Base-by-base conservation (phyloP, 2,888 invertebrate species). In the Pollenia angustigena region DNA sequence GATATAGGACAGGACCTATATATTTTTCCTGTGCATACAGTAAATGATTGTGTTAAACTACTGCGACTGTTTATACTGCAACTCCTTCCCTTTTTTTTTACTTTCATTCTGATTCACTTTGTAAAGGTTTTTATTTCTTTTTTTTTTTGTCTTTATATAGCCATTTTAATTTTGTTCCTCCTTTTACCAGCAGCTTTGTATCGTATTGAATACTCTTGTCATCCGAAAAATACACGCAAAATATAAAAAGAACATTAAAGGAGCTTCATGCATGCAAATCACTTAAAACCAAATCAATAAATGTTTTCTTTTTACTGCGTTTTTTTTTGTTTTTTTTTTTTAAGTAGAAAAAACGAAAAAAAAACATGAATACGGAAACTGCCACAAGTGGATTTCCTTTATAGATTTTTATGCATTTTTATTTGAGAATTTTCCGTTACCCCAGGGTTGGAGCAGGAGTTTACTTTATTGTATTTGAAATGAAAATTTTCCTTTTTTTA, bases 211-310 rank as follows among this genome's bases (percentile, higher is more conserved):
- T 23, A 75, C 60, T 74, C 68, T 58, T 72, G 66, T 66, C 44
- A 58, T 10, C 40, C 64, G n/a, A 56, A 78, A 69, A 23, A 56
- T 4, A 11, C 23, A 60, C 12, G 60, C 16, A 42, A 42, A 8
- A 4, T 54, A 32, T 1, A 18, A 42, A 74, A 52, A 68, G 44
- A 32, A 48, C 48, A 48, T 54, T 44, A n/a, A 18, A 75, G 48
- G 56, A 64, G 69, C 69, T 81, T 76, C 60, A 71, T 72, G 71
- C 68, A 81, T 81, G 76, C 72, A 87, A 87, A 87, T 78, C 87
- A 84, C 76, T 87, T 81, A 62, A 81, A 84, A 62, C 60, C 66
- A 72, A 82, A 82, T 83, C 76, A 80, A 86, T 82, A 80, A 14
- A 44, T 56, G 52, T 69, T 71, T 56, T 16, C 7, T 54, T 6